Percentiles rank a stretch among this genome's conserved stretches.
phyloP scores from a whole-genome alignment of 2,797 vertebrate genomes.

The Tadarida brasiliensis region DNA sequence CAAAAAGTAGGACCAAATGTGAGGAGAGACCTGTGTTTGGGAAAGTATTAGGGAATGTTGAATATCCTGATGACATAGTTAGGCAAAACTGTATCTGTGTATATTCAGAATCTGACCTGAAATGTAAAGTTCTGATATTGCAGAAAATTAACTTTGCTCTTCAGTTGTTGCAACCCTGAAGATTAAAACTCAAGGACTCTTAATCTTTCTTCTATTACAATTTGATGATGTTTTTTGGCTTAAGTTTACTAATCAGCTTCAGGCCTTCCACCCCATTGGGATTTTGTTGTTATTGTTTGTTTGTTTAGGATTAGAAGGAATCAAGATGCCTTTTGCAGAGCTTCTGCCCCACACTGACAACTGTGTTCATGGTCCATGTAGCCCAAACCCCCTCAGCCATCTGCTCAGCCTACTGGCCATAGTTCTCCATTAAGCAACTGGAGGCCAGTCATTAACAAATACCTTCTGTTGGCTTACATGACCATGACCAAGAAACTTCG shows the following conservation, averaged over 20 bases:
- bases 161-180: neutral
- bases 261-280: neutral
- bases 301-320: neutral
- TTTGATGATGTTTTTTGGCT: neutral
- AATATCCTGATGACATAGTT: neutral
- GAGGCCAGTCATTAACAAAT: constrained; percentile 64
- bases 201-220: neutral
- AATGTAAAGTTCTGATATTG: constrained; percentile 10
- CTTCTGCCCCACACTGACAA: neutral
- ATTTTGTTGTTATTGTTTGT: neutral
- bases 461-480: constrained; percentile 61
- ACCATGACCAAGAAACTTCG: constrained; percentile 49
- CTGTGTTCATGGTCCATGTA: constrained; percentile 58
- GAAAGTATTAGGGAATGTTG: neutral
- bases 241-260: neutral
- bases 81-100: neutral
- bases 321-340: neutral
- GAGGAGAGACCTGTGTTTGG: neutral
- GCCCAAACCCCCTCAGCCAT: constrained; percentile 58
- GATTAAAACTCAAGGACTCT: constrained; percentile 55
- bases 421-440: constrained; percentile 60
- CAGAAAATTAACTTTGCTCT: neutral
- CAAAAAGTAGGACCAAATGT: neutral
- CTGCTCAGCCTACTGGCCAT: constrained; percentile 67
- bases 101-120: neutral